Conservation (phyloP, 2,797 vertebrate species). For the Microcaecilia unicolor region DNA sequence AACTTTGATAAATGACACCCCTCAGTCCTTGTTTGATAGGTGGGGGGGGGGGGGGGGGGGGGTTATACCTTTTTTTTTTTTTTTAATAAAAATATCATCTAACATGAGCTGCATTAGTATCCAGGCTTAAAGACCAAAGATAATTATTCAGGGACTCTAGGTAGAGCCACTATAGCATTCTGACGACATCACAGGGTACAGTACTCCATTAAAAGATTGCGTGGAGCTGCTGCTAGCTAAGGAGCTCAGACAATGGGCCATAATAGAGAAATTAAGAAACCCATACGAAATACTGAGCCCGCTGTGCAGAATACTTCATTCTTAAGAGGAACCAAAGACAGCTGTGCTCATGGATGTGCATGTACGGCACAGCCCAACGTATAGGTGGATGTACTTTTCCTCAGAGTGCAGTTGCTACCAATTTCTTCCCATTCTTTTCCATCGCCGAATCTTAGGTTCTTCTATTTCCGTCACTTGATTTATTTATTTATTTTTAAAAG, state of each 20-base stretch:
- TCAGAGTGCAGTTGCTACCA: slow-evolving; percentile 27
- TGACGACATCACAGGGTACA: slow-evolving; percentile 25
- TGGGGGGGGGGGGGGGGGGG: slow-evolving; percentile 30
- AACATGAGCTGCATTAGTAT: slow-evolving; percentile 47
- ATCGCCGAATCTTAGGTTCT: slow-evolving; percentile 47
- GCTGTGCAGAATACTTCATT: slow-evolving; percentile 33
- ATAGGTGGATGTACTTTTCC: slow-evolving; percentile 32
- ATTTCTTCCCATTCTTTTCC: slow-evolving; percentile 45
- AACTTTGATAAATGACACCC: slow-evolving; percentile 47
- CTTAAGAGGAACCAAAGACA: slow-evolving; percentile 34
- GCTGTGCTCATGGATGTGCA: slow-evolving; percentile 22
- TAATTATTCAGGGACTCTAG: slow-evolving; percentile 42
- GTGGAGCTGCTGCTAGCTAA: slow-evolving; percentile 27
- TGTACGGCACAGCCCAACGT: slow-evolving; percentile 43
- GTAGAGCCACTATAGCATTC: slow-evolving; percentile 39
- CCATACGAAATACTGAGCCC: slow-evolving; percentile 25
- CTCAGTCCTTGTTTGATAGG: slow-evolving; percentile 2
- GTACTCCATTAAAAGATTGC: slow-evolving; percentile 24
- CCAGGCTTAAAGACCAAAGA: slow-evolving; percentile 47
- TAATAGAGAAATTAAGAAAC: background rate
- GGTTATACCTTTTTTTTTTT: slow-evolving; percentile 41
- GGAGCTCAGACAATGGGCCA: too few relatives aligned
- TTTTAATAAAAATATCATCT: slow-evolving; percentile 60
- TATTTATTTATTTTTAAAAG: slow-evolving; percentile 16
- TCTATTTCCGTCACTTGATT: slow-evolving; percentile 62